phyloP scores from a whole-genome alignment of 2,113 vertebrate genomes.

The Sminthopsis crassicaudata region DNA sequence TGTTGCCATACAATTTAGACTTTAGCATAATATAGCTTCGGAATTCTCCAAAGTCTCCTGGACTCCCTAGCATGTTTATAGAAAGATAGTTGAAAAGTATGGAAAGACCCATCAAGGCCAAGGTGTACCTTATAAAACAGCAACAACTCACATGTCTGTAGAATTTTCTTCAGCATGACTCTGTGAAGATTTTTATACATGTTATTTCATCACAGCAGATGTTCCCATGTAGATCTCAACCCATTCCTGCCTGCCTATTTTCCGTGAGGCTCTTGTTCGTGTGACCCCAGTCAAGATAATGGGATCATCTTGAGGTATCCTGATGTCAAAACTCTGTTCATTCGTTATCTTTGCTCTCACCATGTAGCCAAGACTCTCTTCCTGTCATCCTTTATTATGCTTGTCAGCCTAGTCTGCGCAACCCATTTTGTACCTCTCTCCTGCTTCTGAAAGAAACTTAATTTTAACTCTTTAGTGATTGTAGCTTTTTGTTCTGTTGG shows the following conservation, averaged over 20 bases:
- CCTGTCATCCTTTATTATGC: neutral
- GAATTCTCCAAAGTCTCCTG: neutral
- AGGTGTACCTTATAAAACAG: neutral
- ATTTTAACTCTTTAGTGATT: neutral
- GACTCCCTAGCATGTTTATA: neutral
- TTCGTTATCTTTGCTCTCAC: neutral
- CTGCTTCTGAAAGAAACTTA: neutral
- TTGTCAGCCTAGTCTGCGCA: neutral
- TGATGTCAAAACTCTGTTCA: neutral
- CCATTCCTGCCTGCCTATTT: too few relatives aligned
- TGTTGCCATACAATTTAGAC: constrained; percentile 57
- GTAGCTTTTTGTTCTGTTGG: too few relatives aligned
- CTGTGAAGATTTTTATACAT: neutral
- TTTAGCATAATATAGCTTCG: neutral
- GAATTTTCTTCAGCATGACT: neutral
- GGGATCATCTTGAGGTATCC: neutral
- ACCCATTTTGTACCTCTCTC: neutral
- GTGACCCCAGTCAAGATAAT: too few relatives aligned
- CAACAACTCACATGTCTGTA: neutral
- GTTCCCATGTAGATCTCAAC: neutral
- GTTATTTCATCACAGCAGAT: neutral
- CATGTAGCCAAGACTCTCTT: neutral
- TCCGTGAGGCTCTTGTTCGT: too few relatives aligned
- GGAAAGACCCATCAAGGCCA: neutral
- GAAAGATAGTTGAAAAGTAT: neutral